Conservation (phyloP, 2,888 invertebrate species). For the Cylindroiulus punctatus region DNA sequence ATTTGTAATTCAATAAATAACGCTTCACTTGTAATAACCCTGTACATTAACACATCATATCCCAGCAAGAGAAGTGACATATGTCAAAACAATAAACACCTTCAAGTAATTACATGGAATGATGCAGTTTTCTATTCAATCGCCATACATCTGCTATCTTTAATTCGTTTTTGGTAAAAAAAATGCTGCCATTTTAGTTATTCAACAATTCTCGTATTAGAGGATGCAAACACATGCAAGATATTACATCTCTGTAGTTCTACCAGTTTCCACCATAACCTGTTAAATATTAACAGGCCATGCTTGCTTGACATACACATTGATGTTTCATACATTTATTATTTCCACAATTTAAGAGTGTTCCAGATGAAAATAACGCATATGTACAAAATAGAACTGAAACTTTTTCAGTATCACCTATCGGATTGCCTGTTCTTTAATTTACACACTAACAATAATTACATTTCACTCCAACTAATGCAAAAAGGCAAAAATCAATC, state of each 20-base stretch:
- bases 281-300: not conserved
- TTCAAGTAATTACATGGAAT: too few relatives aligned
- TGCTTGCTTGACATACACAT: not conserved
- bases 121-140: too few relatives aligned
- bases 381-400: conserved; percentile 27
- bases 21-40: too few relatives aligned
- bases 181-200: too few relatives aligned
- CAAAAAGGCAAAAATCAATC: conserved; percentile 17
- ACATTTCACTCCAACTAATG: not conserved
- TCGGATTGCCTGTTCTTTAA: not conserved
- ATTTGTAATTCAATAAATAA: too few relatives aligned
- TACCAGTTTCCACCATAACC: not conserved
- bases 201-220: too few relatives aligned
- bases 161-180: too few relatives aligned
- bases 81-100: too few relatives aligned
- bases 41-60: too few relatives aligned
- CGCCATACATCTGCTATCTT: too few relatives aligned
- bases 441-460: not conserved
- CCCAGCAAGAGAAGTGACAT: too few relatives aligned
- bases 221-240: too few relatives aligned
- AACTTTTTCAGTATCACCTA: not conserved
- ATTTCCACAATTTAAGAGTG: not conserved
- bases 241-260: not conserved
- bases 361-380: not conserved
- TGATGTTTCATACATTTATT: not conserved